phyloP scores from a whole-genome alignment of 1,140 invertebrate genomes.

The Notospermus geniculatus region DNA sequence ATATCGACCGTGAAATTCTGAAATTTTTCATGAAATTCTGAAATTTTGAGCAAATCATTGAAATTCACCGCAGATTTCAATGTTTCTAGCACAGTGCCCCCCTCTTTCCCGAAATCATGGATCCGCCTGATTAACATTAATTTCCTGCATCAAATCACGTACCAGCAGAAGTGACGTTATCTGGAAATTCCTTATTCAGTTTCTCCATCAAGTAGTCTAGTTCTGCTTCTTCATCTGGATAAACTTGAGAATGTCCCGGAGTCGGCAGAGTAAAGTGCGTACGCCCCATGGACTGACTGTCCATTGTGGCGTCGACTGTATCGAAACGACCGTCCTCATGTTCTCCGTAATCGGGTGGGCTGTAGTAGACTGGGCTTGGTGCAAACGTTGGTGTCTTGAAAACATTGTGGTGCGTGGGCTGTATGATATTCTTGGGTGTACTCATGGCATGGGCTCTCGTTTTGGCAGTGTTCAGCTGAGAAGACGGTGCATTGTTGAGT shows the following conservation, averaged over 20 bases:
- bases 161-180: constrained; percentile 35
- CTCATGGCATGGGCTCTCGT: background rate
- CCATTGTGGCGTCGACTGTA: background rate
- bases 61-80: too few species aligned
- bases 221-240: constrained; percentile 28
- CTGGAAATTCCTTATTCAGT: constrained; percentile 31
- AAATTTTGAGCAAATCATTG: too few species aligned
- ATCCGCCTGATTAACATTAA: too few species aligned
- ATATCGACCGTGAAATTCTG: too few species aligned
- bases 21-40: too few species aligned
- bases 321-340: background rate
- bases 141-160: constrained; percentile 3
- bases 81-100: too few species aligned
- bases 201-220: constrained; percentile 33
- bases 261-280: constrained; percentile 18
- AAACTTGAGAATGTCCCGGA: background rate
- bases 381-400: background rate
- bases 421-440: background rate
- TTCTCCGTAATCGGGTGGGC: background rate
- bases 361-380: background rate
- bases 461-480: background rate
- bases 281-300: background rate
- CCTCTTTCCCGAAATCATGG: too few species aligned
- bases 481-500: too few species aligned
- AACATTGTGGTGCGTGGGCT: background rate